Evolutionary conservation across 1,140 invertebrate species (phyloP).

Genomic region (Agrilus planipennis): DNA sequence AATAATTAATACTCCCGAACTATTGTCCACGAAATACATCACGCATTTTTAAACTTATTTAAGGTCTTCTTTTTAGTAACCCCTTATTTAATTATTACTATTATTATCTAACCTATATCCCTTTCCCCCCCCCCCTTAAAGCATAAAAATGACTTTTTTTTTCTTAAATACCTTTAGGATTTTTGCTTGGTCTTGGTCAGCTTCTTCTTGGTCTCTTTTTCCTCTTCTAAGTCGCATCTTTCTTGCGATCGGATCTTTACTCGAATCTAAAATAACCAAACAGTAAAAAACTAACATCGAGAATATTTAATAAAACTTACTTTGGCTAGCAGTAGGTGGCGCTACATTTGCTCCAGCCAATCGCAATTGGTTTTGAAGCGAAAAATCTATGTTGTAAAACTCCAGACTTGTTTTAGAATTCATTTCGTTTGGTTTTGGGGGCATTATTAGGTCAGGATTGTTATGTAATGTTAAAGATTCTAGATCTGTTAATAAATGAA

Average conservation of each 20-base stretch:
- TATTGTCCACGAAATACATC: too few relatives aligned
- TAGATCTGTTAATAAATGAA: slow-evolving; percentile 87
- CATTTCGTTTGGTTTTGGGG: slow-evolving; percentile 79
- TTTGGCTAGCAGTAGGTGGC: slow-evolving; percentile 50
- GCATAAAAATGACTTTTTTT: too few relatives aligned
- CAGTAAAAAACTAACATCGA: background rate
- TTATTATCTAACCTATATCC: too few relatives aligned
- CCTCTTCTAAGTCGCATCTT: slow-evolving; percentile 76
- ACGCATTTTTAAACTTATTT: too few relatives aligned
- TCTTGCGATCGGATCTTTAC: slow-evolving; percentile 79
- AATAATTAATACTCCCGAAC: too few relatives aligned
- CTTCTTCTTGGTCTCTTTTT: slow-evolving; percentile 60
- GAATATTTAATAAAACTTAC: slow-evolving; percentile 34
- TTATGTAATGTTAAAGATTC: slow-evolving; percentile 81
- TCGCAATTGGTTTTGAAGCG: slow-evolving; percentile 84
- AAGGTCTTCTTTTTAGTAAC: too few relatives aligned
- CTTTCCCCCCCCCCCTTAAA: too few relatives aligned
- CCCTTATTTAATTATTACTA: too few relatives aligned
- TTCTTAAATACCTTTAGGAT: slow-evolving; percentile 61
- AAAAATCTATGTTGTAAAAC: slow-evolving; percentile 99
- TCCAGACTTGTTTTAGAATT: slow-evolving; percentile 72
- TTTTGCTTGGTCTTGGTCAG: slow-evolving; percentile 87
- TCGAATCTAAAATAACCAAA: slow-evolving; percentile 36
- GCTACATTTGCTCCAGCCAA: slow-evolving; percentile 83
- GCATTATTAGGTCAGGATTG: slow-evolving; percentile 95